Base-by-base conservation (phyloP, 2,888 invertebrate genomes). In the Tiphia femorata region DNA sequence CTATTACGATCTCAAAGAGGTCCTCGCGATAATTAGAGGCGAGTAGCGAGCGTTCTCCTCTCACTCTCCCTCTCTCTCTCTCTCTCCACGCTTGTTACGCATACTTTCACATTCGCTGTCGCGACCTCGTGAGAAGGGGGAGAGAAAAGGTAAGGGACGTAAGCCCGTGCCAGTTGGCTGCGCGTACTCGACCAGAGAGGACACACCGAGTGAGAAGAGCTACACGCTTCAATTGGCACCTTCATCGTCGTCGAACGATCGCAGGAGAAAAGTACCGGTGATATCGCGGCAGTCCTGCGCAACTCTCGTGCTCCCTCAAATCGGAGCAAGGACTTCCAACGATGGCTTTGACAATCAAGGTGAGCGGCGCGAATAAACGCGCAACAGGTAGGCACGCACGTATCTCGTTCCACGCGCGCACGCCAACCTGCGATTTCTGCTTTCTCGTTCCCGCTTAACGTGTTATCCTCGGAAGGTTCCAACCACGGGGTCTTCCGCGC, bases 81-180 rank as follows among this genome's bases (percentile, higher is more conserved):
- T 17, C n/a, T 5, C 17, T 27, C 16, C 12, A 12, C 35, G n/a
- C 46, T 29, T 46, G 5, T 19, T 55, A 58, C 63, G 43, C 60
- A 69, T 61, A 75, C 77, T 77, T 76, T 79, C 77, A 70, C 74
- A 73, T 69, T 70, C n/a, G n/a, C n/a, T 75, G 72, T 70, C 65
- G n/a, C n/a, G n/a, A n/a, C n/a, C n/a, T n/a, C n/a, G 60, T 55
- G 55, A 62, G 64, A 65, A 74, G 66, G 64, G n/a, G n/a, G 66
- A 58, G 66, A 66, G 43, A 60, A 70, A 44, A 67, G 64, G 27
- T 59, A 35, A 44, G 46, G 59, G 49, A 37, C 49, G 43, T 54
- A 56, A 23, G 46, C 60, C 46, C 40, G 54, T 58, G 54, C 60
- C 78, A 80, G 80, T 80, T 72, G 63, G 72, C 76, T 63, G 58